phyloP scores from a whole-genome alignment of 53 echinoderm and acorn worm genomes.

The Zoroaster sp. region DNA sequence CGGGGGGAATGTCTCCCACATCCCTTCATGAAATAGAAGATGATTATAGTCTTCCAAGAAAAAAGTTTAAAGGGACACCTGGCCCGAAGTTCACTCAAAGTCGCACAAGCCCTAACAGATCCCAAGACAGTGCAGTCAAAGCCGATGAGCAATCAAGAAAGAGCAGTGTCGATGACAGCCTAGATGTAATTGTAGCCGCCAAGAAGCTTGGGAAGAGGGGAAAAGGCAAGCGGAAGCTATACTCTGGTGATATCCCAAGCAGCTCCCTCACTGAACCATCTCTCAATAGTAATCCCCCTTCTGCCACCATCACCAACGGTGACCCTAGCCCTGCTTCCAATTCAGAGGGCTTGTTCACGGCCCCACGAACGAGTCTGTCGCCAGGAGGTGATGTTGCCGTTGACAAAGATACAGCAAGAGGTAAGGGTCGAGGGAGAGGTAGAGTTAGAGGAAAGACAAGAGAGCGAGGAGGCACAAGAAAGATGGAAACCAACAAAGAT shows the following conservation, averaged over 20 bases:
- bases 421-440: constrained; percentile 1
- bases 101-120: not conserved
- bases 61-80: constrained; percentile 1
- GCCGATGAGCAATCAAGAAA: not conserved
- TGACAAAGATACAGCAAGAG: not conserved
- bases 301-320: not conserved
- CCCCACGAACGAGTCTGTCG: not conserved
- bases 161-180: not conserved
- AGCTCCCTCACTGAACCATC: constrained; percentile 19
- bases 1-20: not conserved
- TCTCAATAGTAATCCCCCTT: not conserved
- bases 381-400: not conserved
- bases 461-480: not conserved
- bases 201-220: not conserved
- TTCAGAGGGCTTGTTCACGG: not conserved
- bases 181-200: not conserved
- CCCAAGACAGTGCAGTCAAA: not conserved
- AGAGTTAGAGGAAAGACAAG: constrained; percentile 4
- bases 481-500: not conserved
- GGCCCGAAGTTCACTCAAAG: not conserved
- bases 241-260: constrained; percentile 37
- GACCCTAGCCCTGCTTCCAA: not conserved
- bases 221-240: constrained; percentile 41
- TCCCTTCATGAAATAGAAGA: not conserved
- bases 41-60: constrained; percentile 15